These are phyloP conservation scores for Hemibagrus wyckioides DNA, from an alignment of 2,113 vertebrate species.

Conservation along the genomic window DNA sequence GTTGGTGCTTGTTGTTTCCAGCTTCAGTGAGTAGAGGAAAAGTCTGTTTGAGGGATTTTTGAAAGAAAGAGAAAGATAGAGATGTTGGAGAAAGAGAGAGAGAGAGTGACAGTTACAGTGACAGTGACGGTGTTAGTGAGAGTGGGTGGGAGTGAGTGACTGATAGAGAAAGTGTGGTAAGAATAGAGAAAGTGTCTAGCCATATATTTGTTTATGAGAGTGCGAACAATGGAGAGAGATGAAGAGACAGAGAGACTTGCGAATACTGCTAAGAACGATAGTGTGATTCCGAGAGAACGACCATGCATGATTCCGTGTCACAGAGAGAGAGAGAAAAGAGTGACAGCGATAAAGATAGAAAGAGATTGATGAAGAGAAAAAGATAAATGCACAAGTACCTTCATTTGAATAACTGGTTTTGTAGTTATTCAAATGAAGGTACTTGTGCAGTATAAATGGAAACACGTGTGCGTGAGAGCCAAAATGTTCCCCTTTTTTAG, in stretches of 20 bases:
- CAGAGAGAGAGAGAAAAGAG: not conserved
- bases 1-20: constrained; percentile 52
- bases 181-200: not conserved
- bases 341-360: not conserved
- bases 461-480: not conserved
- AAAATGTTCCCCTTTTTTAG: not conserved
- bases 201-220: not conserved
- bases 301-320: not conserved
- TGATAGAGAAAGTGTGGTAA: constrained; percentile 28
- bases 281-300: not conserved
- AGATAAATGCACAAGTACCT: not conserved
- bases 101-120: not conserved
- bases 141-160: constrained; percentile 60
- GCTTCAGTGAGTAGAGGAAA: constrained; percentile 43
- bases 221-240: not conserved
- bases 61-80: constrained; percentile 3
- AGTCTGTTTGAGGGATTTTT: constrained; percentile 51
- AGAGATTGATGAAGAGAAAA: not conserved
- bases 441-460: not conserved
- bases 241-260: not conserved
- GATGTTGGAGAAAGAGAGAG: constrained; percentile 14
- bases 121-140: not conserved
- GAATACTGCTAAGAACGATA: not conserved
- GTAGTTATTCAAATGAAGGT: not conserved
- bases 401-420: too few species aligned